Conservation (phyloP, 2,797 vertebrate species). For the Vultur gryphus region DNA sequence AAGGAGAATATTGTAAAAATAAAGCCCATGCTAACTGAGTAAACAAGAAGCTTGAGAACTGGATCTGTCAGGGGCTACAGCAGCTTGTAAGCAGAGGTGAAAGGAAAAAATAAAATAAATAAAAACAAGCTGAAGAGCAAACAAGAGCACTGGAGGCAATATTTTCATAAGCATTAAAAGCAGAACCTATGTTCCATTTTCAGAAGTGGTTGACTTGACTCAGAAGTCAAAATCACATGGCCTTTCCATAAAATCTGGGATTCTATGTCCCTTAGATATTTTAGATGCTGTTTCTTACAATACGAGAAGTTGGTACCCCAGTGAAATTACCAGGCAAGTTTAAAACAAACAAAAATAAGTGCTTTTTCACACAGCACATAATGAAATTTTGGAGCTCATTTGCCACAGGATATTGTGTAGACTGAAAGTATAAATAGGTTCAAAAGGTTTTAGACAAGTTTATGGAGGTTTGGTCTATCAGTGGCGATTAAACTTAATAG, state of each 20-base stretch:
- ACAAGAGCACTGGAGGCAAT: background rate
- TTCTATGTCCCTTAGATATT: background rate
- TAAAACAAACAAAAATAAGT: background rate
- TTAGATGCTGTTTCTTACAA: background rate
- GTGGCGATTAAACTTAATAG: background rate
- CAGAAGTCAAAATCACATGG: background rate
- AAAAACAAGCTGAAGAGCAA: slow-evolving; percentile 23
- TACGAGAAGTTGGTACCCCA: background rate
- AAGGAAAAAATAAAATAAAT: background rate
- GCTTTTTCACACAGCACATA: background rate
- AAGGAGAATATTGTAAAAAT: background rate
- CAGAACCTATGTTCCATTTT: background rate
- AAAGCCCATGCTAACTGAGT: background rate
- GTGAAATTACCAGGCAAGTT: background rate
- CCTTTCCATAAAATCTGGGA: background rate
- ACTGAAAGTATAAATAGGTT: slow-evolving; percentile 25
- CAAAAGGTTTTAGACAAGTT: slow-evolving; percentile 43
- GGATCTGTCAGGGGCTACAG: background rate
- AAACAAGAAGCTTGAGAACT: slow-evolving; percentile 37
- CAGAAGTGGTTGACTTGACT: background rate
- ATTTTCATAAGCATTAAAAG: slow-evolving; percentile 9
- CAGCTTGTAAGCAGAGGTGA: slow-evolving; percentile 1
- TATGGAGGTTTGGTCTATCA: slow-evolving; percentile 14
- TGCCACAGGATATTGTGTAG: slow-evolving; percentile 40
- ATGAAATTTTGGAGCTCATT: slow-evolving; percentile 15